Conservation (phyloP, 2,113 vertebrate genomes). For the Grammomys dolichurus region DNA sequence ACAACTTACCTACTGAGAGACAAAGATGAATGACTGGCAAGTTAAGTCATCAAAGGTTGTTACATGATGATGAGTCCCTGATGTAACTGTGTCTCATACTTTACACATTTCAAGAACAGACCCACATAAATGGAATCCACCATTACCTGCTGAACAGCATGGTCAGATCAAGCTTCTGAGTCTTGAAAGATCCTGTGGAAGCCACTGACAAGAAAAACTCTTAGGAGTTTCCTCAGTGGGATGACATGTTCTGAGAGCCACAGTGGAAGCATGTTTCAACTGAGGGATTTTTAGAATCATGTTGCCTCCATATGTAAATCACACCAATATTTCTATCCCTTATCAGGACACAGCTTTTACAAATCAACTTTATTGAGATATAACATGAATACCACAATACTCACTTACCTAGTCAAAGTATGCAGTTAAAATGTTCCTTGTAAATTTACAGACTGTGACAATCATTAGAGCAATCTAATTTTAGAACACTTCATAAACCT, state of each 20-base stretch:
- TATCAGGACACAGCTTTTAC: neutral
- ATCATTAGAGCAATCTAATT: neutral
- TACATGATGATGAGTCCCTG: neutral
- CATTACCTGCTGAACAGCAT: neutral
- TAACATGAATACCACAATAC: slow-evolving; percentile 3
- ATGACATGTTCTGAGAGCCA: neutral
- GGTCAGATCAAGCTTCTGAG: neutral
- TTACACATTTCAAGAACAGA: neutral
- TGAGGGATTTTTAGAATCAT: slow-evolving; percentile 18
- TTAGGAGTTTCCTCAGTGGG: neutral
- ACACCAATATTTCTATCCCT: slow-evolving; percentile 15
- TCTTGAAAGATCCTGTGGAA: neutral
- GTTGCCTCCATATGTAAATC: neutral
- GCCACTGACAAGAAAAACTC: neutral
- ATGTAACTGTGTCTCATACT: neutral
- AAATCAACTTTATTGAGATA: neutral
- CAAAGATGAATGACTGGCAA: neutral
- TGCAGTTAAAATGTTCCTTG: slow-evolving; percentile 5
- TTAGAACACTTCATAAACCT: slow-evolving; percentile 13
- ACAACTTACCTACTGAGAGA: neutral
- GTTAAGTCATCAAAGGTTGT: neutral
- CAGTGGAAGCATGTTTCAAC: neutral
- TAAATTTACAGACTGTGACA: neutral
- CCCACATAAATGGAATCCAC: neutral
- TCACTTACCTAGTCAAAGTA: neutral